Evolutionary conservation across 2,888 invertebrate species (phyloP).

Genomic region (Nemoura dubitans): DNA sequence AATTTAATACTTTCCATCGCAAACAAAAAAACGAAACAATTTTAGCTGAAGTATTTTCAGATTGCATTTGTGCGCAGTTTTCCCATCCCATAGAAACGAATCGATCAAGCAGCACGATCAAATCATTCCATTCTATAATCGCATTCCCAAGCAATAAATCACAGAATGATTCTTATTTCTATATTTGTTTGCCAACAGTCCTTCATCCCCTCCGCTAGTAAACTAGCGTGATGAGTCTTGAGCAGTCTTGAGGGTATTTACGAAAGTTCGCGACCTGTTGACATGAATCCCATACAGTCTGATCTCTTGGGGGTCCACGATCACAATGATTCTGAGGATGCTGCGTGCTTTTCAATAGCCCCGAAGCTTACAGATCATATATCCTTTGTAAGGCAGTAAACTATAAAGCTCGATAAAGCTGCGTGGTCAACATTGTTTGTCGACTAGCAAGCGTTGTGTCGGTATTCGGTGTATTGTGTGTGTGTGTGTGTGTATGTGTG

Average conservation of each 20-base stretch:
- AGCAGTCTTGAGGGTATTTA: background rate
- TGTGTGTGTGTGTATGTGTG: background rate
- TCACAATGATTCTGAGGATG: background rate
- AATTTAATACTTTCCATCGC: background rate
- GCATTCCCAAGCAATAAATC: background rate
- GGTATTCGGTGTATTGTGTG: background rate
- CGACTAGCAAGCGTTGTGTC: background rate
- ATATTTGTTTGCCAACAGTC: background rate
- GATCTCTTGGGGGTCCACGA: background rate
- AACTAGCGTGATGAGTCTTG: background rate
- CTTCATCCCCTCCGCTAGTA: background rate
- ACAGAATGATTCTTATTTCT: background rate
- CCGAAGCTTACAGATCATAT: background rate
- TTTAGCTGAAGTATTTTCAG: background rate
- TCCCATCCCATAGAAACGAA: background rate
- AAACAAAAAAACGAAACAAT: background rate
- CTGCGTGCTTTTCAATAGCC: background rate
- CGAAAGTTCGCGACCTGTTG: background rate
- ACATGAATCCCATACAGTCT: background rate
- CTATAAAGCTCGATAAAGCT: background rate
- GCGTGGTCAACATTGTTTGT: background rate
- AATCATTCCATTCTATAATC: background rate
- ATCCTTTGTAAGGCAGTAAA: conserved; percentile 12
- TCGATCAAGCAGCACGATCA: background rate
- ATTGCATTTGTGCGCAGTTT: background rate